These are phyloP conservation scores for Indri indri DNA, from an alignment of 2,113 vertebrate species.

Conservation along the genomic window DNA sequence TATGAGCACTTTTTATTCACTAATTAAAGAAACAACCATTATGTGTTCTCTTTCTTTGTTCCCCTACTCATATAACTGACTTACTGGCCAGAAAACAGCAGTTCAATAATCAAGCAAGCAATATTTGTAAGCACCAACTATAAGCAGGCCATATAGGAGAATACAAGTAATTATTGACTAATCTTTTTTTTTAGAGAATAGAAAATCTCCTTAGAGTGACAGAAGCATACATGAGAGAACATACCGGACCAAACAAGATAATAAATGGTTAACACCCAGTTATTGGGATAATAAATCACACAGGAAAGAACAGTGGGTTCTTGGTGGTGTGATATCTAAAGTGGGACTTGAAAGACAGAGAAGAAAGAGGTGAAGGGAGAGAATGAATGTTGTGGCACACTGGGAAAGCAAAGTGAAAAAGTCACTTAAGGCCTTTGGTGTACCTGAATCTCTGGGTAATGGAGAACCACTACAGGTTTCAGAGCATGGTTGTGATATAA, in stretches of 20 bases:
- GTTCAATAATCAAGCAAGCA: not conserved
- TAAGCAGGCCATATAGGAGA: not conserved
- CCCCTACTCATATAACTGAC: not conserved
- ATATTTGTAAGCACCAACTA: not conserved
- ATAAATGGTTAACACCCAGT: not conserved
- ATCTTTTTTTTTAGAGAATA: not conserved
- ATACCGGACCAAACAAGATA: not conserved
- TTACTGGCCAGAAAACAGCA: not conserved
- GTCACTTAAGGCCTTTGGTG: not conserved
- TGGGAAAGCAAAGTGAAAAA: not conserved
- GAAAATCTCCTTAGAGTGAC: not conserved
- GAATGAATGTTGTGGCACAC: not conserved
- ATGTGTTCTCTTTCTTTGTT: not conserved
- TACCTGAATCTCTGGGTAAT: not conserved
- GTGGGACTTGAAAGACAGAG: not conserved
- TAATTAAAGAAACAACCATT: conserved; percentile 23
- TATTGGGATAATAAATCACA: not conserved
- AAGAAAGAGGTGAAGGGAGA: not conserved
- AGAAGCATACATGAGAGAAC: not conserved
- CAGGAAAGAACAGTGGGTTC: not conserved
- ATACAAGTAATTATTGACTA: not conserved
- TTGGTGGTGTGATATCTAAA: not conserved
- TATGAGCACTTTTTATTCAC: not conserved
- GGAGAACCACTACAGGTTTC: not conserved
- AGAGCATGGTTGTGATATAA: not conserved